Evolutionary conservation across 2,888 invertebrate genomes (phyloP).

Genomic region (Gnatocerus cornutus): DNA sequence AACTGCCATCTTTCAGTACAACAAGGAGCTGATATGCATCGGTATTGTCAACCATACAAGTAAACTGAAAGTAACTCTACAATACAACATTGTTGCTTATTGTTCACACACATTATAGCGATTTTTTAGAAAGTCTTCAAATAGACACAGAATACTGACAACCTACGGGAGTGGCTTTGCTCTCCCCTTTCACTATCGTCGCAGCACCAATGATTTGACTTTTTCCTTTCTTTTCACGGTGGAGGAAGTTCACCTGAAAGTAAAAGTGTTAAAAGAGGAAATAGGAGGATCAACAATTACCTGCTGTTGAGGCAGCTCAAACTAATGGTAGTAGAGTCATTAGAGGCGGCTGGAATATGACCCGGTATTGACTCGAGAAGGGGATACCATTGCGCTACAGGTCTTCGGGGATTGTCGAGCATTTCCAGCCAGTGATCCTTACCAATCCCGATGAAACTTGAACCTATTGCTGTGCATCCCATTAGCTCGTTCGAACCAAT

Average conservation of each 20-base stretch:
- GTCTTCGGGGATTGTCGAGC: conserved; percentile 87
- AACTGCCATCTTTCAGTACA: conserved; percentile 11
- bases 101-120: conserved; percentile 47
- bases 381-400: conserved; percentile 90
- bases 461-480: conserved; percentile 88
- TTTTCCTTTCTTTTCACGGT: conserved; percentile 13
- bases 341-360: conserved; percentile 75
- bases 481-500: conserved; percentile 91
- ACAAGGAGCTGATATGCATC: conserved; percentile 43
- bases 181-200: conserved; percentile 32
- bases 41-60: conserved; percentile 40
- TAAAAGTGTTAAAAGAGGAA: neutral
- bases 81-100: conserved; percentile 44
- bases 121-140: conserved; percentile 39
- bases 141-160: conserved; percentile 44
- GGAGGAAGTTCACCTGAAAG: conserved; percentile 25
- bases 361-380: conserved; percentile 82
- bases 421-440: conserved; percentile 90
- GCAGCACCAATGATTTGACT: conserved; percentile 43
- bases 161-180: conserved; percentile 36
- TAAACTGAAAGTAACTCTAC: conserved; percentile 43
- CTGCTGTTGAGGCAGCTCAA: conserved; percentile 79
- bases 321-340: conserved; percentile 68
- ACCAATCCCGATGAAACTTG: conserved; percentile 83
- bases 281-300: neutral